Conservation (phyloP, 2,113 vertebrate genomes). For the Otus sunia region DNA sequence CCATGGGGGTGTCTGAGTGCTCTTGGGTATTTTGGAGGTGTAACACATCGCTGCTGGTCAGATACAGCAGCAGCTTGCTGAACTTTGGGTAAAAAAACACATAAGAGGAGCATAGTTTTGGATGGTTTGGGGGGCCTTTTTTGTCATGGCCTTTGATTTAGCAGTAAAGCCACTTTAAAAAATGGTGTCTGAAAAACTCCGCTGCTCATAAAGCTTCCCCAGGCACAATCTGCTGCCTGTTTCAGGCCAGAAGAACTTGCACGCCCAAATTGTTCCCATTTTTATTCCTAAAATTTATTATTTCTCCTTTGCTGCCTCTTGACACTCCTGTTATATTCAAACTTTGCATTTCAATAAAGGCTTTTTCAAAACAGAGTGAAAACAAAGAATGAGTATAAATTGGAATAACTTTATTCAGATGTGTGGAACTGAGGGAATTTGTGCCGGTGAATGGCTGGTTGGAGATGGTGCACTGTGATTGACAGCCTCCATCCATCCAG, state of each 20-base stretch:
- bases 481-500: neutral
- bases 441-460: rapidly evolving
- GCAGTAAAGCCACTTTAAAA: neutral
- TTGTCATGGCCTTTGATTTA: neutral
- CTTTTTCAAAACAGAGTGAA: neutral
- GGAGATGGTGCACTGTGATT: neutral
- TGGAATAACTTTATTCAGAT: neutral
- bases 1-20: rapidly evolving
- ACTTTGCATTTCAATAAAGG: neutral
- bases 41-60: neutral
- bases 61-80: neutral
- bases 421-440: neutral
- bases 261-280: rapidly evolving
- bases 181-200: neutral
- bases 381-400: neutral
- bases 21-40: neutral
- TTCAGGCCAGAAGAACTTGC: neutral
- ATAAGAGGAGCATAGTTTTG: neutral
- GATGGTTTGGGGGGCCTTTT: neutral
- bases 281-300: neutral
- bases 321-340: neutral
- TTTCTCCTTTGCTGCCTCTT: neutral
- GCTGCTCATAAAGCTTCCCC: neutral
- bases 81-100: neutral
- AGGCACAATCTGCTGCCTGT: neutral